Conservation (phyloP, 1,140 invertebrate genomes). For the Scaptodrosophila lebanonensis region DNA sequence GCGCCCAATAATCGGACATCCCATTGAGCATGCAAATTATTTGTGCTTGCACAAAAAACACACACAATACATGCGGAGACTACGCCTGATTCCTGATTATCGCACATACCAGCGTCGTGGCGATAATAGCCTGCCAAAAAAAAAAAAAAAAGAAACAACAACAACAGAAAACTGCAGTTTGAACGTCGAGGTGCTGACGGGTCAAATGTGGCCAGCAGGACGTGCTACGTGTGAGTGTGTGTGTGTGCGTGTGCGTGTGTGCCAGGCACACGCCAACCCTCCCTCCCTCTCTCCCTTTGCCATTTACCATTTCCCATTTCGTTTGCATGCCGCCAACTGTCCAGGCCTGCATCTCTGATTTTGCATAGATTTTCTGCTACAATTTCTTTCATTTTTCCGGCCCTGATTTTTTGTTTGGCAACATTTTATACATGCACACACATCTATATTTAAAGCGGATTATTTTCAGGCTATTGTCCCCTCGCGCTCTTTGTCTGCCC, state of each 20-base stretch:
- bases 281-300: slow-evolving; percentile 4
- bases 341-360: slow-evolving; percentile 33
- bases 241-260: slow-evolving; percentile 19
- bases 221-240: slow-evolving; percentile 53
- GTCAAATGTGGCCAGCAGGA: background rate
- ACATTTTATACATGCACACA: slow-evolving; percentile 53
- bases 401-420: slow-evolving; percentile 56
- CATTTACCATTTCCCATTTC: slow-evolving; percentile 1
- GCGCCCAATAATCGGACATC: slow-evolving; percentile 45
- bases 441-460: slow-evolving; percentile 72
- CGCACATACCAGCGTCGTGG: background rate
- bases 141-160: slow-evolving; percentile 21
- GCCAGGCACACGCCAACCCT: slow-evolving; percentile 6
- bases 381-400: slow-evolving; percentile 18
- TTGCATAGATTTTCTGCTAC: slow-evolving; percentile 49
- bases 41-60: slow-evolving; percentile 55
- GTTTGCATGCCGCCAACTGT: slow-evolving; percentile 20
- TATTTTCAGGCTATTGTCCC: slow-evolving; percentile 63
- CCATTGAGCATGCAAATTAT: slow-evolving; percentile 66
- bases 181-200: slow-evolving; percentile 28
- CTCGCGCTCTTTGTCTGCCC: slow-evolving; percentile 6
- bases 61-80: background rate
- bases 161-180: slow-evolving; percentile 3
- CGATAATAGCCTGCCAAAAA: slow-evolving; percentile 21
- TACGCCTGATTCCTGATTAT: background rate